phyloP scores from a whole-genome alignment of 2,797 vertebrate species.

The Gobio occitaniae region DNA sequence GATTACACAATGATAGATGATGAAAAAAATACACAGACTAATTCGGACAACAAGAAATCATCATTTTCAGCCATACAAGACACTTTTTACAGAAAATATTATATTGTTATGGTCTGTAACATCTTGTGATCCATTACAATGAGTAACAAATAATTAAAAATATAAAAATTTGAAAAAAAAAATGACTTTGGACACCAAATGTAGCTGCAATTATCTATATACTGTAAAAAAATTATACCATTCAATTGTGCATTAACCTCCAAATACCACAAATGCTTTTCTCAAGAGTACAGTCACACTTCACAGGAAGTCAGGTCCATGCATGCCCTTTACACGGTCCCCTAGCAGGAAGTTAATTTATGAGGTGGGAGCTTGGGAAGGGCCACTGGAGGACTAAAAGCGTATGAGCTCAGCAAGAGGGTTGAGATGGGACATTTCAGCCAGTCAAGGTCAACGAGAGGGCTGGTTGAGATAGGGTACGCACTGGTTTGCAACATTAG shows the following conservation, averaged over 20 bases:
- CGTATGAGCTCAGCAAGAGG: slow-evolving; percentile 64
- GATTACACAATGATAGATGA: too few species aligned
- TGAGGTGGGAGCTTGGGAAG: slow-evolving; percentile 66
- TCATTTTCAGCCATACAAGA: too few species aligned
- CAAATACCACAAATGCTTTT: slow-evolving; percentile 24
- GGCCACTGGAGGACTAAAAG: slow-evolving; percentile 63
- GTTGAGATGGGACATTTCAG: slow-evolving; percentile 68
- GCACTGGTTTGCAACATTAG: slow-evolving; percentile 18
- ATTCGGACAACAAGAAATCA: too few species aligned
- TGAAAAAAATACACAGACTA: too few species aligned
- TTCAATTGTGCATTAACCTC: background rate
- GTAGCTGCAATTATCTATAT: too few species aligned
- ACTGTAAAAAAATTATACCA: background rate
- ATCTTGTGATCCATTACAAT: too few species aligned
- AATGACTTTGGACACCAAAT: too few species aligned
- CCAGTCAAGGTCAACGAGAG: slow-evolving; percentile 67
- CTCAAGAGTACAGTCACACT: slow-evolving; percentile 5
- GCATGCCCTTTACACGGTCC: slow-evolving; percentile 34
- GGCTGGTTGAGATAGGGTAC: slow-evolving; percentile 56
- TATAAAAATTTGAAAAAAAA: too few species aligned
- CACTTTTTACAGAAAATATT: too few species aligned
- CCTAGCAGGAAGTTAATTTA: slow-evolving; percentile 70
- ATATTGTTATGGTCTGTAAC: too few species aligned
- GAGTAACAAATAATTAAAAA: too few species aligned
- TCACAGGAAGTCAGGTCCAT: slow-evolving; percentile 38